These are phyloP conservation scores for Zootoca vivipara DNA, from an alignment of 2,113 vertebrate genomes.

Conservation along the genomic window DNA sequence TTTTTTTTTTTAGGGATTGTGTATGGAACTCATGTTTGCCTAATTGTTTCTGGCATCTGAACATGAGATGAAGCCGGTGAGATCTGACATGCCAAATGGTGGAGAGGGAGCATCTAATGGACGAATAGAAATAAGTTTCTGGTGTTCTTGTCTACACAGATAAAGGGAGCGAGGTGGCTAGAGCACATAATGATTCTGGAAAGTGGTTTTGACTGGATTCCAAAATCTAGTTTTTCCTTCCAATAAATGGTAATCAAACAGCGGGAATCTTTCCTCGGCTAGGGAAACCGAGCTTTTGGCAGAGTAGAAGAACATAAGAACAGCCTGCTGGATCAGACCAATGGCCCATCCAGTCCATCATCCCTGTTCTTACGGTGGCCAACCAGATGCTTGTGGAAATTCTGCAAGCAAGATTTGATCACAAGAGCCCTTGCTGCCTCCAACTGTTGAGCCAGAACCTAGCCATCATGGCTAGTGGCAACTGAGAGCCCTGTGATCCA, in stretches of 20 bases:
- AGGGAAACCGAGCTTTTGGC: not conserved
- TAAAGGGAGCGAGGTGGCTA: not conserved
- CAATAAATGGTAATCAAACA: not conserved
- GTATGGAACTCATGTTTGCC: conserved; percentile 24
- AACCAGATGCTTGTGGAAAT: too few species aligned
- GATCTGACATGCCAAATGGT: fast-evolving
- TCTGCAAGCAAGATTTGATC: too few species aligned
- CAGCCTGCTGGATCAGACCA: too few species aligned
- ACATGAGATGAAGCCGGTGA: conserved; percentile 24
- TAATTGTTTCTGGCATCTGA: conserved; percentile 50
- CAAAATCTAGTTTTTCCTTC: not conserved
- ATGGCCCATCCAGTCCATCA: too few species aligned
- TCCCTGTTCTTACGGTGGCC: too few species aligned
- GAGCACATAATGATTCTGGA: not conserved
- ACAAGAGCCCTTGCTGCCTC: too few species aligned
- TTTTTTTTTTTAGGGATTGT: conserved; percentile 16
- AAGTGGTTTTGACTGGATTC: not conserved
- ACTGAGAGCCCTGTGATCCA: too few species aligned
- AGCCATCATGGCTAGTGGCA: too few species aligned
- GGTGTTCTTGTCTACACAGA: not conserved
- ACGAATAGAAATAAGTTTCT: not conserved
- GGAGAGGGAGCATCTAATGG: not conserved
- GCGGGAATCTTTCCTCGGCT: not conserved
- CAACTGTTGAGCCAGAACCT: too few species aligned
- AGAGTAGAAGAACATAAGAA: too few species aligned